Conservation (phyloP, 2,888 invertebrate species). For the Scrobipalpa costella region DNA sequence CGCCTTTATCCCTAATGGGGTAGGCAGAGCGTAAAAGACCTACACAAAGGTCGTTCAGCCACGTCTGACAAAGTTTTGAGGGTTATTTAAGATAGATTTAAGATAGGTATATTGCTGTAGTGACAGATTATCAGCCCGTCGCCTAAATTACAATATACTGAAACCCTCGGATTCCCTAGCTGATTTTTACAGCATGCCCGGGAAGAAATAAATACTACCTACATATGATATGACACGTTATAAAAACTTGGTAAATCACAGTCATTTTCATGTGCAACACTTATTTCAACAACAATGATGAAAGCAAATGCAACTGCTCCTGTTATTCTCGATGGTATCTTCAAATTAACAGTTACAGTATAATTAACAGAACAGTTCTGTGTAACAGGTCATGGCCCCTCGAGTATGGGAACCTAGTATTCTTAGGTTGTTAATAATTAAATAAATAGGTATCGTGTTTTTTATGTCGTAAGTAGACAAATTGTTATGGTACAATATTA, state of each 20-base stretch:
- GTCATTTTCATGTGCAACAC: conserved; percentile 1
- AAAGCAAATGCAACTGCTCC: conserved; percentile 3
- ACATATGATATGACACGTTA: neutral
- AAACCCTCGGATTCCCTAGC: too few relatives aligned
- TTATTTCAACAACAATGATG: conserved; percentile 24
- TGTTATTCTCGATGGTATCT: conserved; percentile 21
- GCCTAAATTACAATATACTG: too few relatives aligned
- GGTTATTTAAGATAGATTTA: too few relatives aligned
- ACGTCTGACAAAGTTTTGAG: too few relatives aligned
- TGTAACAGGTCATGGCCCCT: conserved; percentile 21
- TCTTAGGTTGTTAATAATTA: conserved; percentile 15
- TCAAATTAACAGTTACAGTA: conserved; percentile 21
- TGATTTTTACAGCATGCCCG: too few relatives aligned
- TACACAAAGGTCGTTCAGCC: too few relatives aligned
- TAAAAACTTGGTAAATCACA: neutral
- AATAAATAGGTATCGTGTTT: conserved; percentile 14
- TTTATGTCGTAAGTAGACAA: conserved; percentile 43
- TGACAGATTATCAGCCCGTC: too few relatives aligned
- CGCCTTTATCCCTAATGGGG: too few relatives aligned
- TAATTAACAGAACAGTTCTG: conserved; percentile 9
- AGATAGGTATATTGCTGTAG: too few relatives aligned
- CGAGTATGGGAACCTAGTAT: conserved; percentile 20
- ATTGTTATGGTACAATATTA: conserved; percentile 49
- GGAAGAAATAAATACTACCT: too few relatives aligned
- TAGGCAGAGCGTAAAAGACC: too few relatives aligned